These are phyloP conservation scores for Rhagoletis zephyria DNA, from an alignment of 1,140 invertebrate species.

Conservation along the genomic window DNA sequence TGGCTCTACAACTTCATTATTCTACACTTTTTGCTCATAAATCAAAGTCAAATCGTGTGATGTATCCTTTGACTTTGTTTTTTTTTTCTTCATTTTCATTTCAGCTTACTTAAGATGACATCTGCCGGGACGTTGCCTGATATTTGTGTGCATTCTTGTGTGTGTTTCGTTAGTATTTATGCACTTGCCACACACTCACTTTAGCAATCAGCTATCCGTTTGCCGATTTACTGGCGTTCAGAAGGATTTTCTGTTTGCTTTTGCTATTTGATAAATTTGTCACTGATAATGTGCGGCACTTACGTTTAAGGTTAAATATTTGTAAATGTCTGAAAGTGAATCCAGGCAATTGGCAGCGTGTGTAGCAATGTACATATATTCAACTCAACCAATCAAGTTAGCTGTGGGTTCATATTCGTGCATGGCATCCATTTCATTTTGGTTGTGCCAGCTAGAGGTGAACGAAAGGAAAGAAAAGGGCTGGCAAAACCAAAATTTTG, in stretches of 20 bases:
- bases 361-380: background rate
- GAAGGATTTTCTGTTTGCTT: background rate
- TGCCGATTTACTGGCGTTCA: conserved; percentile 25
- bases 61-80: conserved; percentile 48
- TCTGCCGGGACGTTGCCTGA: background rate
- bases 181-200: conserved; percentile 9
- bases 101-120: conserved; percentile 44
- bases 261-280: conserved; percentile 54
- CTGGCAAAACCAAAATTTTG: conserved; percentile 13
- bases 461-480: background rate
- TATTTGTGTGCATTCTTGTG: background rate
- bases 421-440: background rate
- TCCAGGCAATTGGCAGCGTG: background rate
- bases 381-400: background rate
- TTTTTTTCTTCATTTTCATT: conserved; percentile 22
- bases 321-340: conserved; percentile 1
- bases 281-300: conserved; percentile 48
- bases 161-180: background rate
- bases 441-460: background rate
- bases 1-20: conserved; percentile 54
- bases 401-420: background rate
- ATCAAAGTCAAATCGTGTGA: conserved; percentile 55
- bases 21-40: conserved; percentile 54
- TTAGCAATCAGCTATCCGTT: conserved; percentile 9
- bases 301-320: conserved; percentile 38